Evolutionary conservation across 1,140 invertebrate species (phyloP), one percentile per base, ranked within the genome.

Genomic region (Drosophila orena): DNA sequence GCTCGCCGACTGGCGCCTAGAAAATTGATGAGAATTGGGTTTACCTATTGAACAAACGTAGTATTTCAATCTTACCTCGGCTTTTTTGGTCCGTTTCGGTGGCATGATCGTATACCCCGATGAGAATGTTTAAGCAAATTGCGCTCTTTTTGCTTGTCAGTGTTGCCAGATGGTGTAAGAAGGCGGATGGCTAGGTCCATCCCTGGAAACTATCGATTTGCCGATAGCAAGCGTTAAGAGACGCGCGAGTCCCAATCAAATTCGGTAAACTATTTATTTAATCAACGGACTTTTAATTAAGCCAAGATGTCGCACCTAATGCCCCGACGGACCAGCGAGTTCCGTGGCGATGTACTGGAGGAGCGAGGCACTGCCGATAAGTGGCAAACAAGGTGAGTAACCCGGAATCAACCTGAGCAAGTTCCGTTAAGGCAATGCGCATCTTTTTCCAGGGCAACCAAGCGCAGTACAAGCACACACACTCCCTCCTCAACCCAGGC

Each of bases 291-390:
- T 4, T 17, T 12, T 22, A 22, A 30, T 12, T 27, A 15, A 1
- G 2, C 24, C 17, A 24, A 1, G 17, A 70, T 71, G 66, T 56
- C 50, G 11, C 68, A 57, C 12, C 20, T 15, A 2, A 49, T 76
- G 72, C 72, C 72, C 8, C 61, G 91, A 11, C 61, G 91, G 8
- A 92, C 90, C 27, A 75, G 80, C 6, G 91, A 92, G 50, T 92
- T 91, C 44, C 79, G 78, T 20, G 84, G 79, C 3, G 73, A 80
- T 17, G 42, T 35, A 8, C 60, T 60, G 10, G 76, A 84, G 3
- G 84, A 76, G 4, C 58, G 50, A 10, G 54, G 53, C 10, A 15
- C 35, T 24, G 7, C 37, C 7, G 81, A 77, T 2, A 69, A 56
- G 17, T 77, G 90, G 0, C 78, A 75, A 37, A 77, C 81, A 1